Percentiles rank a stretch among this genome's conserved stretches.
Evolutionary conservation across 2,113 vertebrate species (phyloP).

Genomic region (Epinephelus lanceolatus): DNA sequence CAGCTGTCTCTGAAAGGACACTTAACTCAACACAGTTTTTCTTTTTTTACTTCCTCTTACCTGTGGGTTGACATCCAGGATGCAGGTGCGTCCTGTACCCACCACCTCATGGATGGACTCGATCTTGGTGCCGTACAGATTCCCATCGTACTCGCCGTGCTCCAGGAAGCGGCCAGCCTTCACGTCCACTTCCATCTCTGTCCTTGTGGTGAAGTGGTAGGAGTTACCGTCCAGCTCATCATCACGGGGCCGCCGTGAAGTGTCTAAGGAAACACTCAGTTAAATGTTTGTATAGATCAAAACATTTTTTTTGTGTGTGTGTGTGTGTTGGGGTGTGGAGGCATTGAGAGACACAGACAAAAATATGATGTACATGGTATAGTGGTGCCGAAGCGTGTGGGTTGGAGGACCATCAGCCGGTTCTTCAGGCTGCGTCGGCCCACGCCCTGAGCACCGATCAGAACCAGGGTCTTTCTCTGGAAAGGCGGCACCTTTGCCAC

Average conservation of each 20-base stretch:
- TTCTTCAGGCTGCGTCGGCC: conserved; percentile 98
- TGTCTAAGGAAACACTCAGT: conserved; percentile 82
- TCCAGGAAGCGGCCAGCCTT: conserved; percentile 95
- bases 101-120: conserved; percentile 97
- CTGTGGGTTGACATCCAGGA: conserved; percentile 98
- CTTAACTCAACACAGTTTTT: neutral
- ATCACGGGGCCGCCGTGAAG: conserved; percentile 93
- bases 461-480: conserved; percentile 96
- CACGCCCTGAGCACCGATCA: conserved; percentile 98
- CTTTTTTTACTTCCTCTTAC: conserved; percentile 70
- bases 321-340: too few relatives aligned
- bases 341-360: neutral
- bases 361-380: conserved; percentile 88
- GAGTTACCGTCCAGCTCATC: conserved; percentile 95
- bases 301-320: neutral
- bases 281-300: neutral
- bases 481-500: conserved; percentile 97
- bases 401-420: conserved; percentile 93
- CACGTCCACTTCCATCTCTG: conserved; percentile 96
- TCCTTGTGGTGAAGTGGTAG: conserved; percentile 93
- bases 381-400: conserved; percentile 93
- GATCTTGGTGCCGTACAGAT: conserved; percentile 98
- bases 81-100: conserved; percentile 93
- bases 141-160: conserved; percentile 97
- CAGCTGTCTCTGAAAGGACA: neutral